Evolutionary conservation across 2,797 vertebrate species (phyloP).

Genomic region (Lepus townsendii): DNA sequence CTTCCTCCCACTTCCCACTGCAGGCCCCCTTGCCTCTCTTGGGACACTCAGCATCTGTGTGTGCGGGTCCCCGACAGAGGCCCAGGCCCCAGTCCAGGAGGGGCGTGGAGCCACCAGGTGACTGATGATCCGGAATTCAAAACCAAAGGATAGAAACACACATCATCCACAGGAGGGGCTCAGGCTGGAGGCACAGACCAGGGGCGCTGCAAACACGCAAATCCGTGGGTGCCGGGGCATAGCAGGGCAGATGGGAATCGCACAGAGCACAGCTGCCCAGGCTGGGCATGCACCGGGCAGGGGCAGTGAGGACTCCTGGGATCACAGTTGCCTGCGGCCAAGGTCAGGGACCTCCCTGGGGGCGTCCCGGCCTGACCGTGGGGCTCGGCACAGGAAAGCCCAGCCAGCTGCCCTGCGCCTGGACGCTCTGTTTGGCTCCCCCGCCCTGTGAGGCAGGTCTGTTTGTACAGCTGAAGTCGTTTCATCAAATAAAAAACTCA

Average conservation of each 20-base stretch:
- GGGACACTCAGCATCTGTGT: not conserved
- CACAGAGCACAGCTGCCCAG: not conserved
- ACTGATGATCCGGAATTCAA: not conserved
- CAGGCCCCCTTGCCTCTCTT: not conserved
- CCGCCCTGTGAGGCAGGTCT: not conserved
- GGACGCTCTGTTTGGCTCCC: not conserved
- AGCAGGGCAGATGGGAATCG: not conserved
- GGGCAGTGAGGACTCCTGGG: not conserved
- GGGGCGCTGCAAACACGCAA: too few relatives aligned
- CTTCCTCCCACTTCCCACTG: not conserved
- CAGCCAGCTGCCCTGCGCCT: not conserved
- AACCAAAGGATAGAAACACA: not conserved
- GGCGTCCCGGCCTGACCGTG: not conserved
- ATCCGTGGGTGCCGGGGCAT: too few relatives aligned
- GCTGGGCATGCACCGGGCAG: not conserved
- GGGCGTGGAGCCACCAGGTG: not conserved
- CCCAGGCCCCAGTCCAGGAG: not conserved
- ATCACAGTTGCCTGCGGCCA: not conserved
- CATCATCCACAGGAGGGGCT: not conserved
- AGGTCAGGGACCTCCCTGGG: not conserved
- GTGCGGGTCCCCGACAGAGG: not conserved
- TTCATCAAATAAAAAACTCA: not conserved
- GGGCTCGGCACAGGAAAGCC: too few relatives aligned
- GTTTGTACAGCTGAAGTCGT: constrained; percentile 53
- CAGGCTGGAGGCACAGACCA: rapidly evolving